Conservation (phyloP, 2,797 vertebrate genomes). For the Gymnoscopelus braueri region DNA sequence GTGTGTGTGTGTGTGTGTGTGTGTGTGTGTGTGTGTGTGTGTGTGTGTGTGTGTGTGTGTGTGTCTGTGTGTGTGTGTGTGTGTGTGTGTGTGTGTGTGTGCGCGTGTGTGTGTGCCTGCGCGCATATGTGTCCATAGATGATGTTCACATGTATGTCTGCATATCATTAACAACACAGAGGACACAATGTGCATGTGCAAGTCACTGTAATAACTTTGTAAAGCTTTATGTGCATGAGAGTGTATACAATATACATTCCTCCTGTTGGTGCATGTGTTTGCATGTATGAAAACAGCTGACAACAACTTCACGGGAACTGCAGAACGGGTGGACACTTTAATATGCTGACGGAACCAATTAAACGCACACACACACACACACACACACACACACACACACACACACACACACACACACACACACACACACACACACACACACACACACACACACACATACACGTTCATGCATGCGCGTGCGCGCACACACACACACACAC, state of each 20-base stretch:
- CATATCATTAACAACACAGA: too few relatives aligned
- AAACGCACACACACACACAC: too few relatives aligned
- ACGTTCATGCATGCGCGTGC: background rate
- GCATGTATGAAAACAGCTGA: too few relatives aligned
- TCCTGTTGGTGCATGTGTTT: background rate
- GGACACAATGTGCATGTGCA: too few relatives aligned
- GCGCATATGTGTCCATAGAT: too few relatives aligned
- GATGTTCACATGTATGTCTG: too few relatives aligned
- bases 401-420: background rate
- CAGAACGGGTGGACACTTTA: too few relatives aligned
- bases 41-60: slow-evolving; percentile 22
- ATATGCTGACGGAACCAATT: too few relatives aligned
- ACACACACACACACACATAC: background rate
- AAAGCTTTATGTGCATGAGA: too few relatives aligned
- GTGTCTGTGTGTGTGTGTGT: slow-evolving; percentile 19
- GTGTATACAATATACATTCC: background rate
- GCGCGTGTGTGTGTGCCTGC: background rate
- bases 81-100: slow-evolving; percentile 1
- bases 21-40: slow-evolving; percentile 14
- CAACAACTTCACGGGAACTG: too few relatives aligned
- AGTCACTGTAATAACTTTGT: too few relatives aligned
- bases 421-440: background rate
- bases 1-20: slow-evolving; percentile 1
- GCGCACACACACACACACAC: background rate
- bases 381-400: too few relatives aligned